A percentile compares a stretch with the other conserved stretches of the same genome.
phyloP scores from a whole-genome alignment of 1,140 invertebrate genomes.

The Uloborus diversus region DNA sequence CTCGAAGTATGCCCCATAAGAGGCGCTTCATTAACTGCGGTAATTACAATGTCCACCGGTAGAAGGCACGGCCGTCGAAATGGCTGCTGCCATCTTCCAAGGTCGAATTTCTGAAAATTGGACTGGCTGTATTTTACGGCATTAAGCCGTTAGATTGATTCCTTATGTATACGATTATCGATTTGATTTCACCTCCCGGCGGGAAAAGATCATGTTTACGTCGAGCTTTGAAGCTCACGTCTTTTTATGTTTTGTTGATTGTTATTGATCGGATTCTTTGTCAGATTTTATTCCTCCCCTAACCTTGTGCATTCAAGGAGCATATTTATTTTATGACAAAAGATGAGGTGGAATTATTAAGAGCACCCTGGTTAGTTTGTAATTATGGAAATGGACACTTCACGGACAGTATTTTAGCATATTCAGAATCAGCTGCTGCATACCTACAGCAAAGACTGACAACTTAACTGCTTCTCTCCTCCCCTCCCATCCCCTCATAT shows the following conservation, averaged over 20 bases:
- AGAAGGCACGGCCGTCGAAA: not conserved
- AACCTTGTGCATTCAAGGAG: too few relatives aligned
- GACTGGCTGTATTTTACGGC: constrained; percentile 11
- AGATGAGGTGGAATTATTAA: too few relatives aligned
- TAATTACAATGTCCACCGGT: constrained; percentile 1
- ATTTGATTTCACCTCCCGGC: constrained; percentile 19
- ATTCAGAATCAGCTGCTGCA: too few relatives aligned
- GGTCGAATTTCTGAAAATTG: constrained; percentile 23
- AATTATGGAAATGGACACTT: too few relatives aligned
- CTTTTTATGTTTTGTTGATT: not conserved
- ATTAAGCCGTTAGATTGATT: constrained; percentile 29
- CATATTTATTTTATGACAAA: too few relatives aligned
- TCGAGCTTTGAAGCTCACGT: not conserved
- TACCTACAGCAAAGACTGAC: too few relatives aligned
- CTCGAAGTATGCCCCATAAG: not conserved
- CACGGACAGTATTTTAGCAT: not conserved
- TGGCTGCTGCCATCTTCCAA: not conserved
- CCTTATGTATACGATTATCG: not conserved
- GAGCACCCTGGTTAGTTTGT: too few relatives aligned
- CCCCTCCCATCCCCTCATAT: too few relatives aligned
- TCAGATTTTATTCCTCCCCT: too few relatives aligned
- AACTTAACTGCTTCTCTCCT: too few relatives aligned
- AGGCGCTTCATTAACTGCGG: constrained; percentile 26
- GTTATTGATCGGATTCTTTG: too few relatives aligned
- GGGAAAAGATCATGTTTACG: too few relatives aligned